Base-by-base conservation (phyloP, 2,888 invertebrate species). In the Thereva unica region DNA sequence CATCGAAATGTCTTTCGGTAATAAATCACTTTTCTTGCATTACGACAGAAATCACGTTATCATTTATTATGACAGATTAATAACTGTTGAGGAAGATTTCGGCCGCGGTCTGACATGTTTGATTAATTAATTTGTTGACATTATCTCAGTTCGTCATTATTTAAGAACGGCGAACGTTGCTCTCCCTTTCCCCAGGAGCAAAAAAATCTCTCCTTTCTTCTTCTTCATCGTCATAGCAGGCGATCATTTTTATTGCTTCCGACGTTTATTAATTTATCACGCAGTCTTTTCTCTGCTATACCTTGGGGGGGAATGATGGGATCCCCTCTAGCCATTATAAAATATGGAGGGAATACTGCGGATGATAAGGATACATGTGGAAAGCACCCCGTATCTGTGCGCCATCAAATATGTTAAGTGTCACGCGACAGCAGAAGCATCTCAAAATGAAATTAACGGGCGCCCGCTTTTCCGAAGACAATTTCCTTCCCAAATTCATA, bases 81-180 rank as follows among this genome's bases (percentile, higher is more conserved):
- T 61, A 61, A 50, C 61, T 40, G 61, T 41, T 45, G 50, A 61
- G 40, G 61, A 61, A 50, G 61, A 61, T 61, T 49, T 37, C 45
- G 41, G 50, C 41, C 61, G 61, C 50, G 50, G 50, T 9, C 41
- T 61, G 61, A 61, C 50, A 50, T 49, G n/a, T 49, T 41, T 61
- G 61, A 61, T 61, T 61, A 61, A 61, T 61, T 61, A 61, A 61
- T 61, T 61, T 61, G 61, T 61, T 61, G 61, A 61, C 61, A 61
- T 50, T 61, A 61, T 61, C 61, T 61, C 49, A 10, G 40, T 10
- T 5, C 61, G 50, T 61, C 50, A 50, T 61, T 61, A 61, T 50
- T 61, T 61, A 61, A 61, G 40, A 50, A 50, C 40, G 61, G 12
- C 49, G 49, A 23, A 23, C 23, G 23, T 23, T 23, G 23, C 2